phyloP scores from a whole-genome alignment of 2,113 vertebrate genomes.

The Morone chrysops region DNA sequence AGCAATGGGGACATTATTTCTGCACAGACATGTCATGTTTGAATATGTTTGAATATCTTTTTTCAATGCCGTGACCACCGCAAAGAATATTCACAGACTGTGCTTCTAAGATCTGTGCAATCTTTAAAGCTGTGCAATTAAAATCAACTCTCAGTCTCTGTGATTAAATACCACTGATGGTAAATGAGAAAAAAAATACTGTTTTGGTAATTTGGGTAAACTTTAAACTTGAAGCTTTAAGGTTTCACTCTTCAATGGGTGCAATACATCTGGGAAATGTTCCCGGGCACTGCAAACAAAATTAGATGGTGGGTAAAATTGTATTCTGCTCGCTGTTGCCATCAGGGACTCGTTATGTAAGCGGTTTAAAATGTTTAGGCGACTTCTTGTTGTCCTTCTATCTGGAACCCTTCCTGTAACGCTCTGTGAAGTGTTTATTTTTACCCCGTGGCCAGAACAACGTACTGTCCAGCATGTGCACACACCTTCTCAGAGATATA shows the following conservation, averaged over 20 bases:
- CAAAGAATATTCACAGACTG: neutral
- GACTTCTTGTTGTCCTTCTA: constrained; percentile 34
- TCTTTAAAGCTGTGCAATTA: neutral
- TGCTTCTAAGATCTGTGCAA: neutral
- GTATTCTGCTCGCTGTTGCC: constrained; percentile 28
- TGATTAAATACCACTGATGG: neutral
- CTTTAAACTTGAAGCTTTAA: neutral
- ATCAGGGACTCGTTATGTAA: constrained; percentile 46
- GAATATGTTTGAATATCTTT: neutral
- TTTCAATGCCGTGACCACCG: neutral
- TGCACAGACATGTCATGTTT: neutral
- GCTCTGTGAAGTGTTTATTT: constrained; percentile 61
- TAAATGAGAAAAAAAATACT: neutral
- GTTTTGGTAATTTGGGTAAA: neutral
- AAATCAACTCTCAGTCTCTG: neutral
- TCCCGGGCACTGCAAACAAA: constrained; percentile 23
- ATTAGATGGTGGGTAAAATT: constrained; percentile 35
- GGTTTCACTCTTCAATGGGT: neutral
- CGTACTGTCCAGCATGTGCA: constrained; percentile 14
- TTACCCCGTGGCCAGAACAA: constrained; percentile 45
- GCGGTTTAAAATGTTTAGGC: constrained; percentile 30
- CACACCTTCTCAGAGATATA: neutral
- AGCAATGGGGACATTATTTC: neutral
- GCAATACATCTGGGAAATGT: constrained; percentile 20
- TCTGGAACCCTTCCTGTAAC: constrained; percentile 34